Evolutionary conservation across 1,140 invertebrate genomes (phyloP).

Genomic region (Achatina immaculata): DNA sequence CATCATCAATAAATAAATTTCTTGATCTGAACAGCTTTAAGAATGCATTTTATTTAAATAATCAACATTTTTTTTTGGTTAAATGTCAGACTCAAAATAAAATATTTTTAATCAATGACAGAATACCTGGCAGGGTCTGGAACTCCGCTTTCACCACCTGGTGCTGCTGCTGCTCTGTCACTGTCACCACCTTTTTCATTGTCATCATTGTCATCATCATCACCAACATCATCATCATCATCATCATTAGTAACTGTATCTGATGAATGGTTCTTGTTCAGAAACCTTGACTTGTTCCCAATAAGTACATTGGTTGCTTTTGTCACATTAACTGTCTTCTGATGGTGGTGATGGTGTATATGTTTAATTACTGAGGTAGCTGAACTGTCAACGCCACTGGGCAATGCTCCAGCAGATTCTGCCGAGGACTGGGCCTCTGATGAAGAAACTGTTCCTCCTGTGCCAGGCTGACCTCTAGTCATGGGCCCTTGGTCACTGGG

Average conservation of each 20-base stretch:
- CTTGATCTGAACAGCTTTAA: too few relatives aligned
- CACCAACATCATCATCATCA: neutral
- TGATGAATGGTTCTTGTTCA: neutral
- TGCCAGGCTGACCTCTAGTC: neutral
- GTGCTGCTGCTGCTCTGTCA: neutral
- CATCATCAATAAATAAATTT: too few relatives aligned
- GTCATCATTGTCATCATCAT: neutral
- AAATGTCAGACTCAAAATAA: neutral
- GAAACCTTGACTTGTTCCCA: neutral
- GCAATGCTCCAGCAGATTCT: neutral
- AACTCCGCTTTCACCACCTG: neutral
- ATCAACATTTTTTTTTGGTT: neutral
- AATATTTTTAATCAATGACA: neutral
- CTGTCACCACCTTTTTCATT: neutral
- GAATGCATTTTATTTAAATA: too few relatives aligned
- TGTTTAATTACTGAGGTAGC: neutral
- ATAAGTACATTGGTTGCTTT: constrained; percentile 22
- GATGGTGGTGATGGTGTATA: constrained; percentile 23
- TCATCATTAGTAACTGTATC: too few relatives aligned
- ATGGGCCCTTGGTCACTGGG: neutral
- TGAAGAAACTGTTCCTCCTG: neutral
- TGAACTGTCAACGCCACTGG: neutral
- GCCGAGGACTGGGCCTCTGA: neutral
- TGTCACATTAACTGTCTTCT: constrained; percentile 5
- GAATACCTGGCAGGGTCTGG: neutral